Percentiles rank a stretch among this genome's conserved stretches.
Conservation (phyloP, 2,113 vertebrate species). For the Pedionomus torquatus region DNA sequence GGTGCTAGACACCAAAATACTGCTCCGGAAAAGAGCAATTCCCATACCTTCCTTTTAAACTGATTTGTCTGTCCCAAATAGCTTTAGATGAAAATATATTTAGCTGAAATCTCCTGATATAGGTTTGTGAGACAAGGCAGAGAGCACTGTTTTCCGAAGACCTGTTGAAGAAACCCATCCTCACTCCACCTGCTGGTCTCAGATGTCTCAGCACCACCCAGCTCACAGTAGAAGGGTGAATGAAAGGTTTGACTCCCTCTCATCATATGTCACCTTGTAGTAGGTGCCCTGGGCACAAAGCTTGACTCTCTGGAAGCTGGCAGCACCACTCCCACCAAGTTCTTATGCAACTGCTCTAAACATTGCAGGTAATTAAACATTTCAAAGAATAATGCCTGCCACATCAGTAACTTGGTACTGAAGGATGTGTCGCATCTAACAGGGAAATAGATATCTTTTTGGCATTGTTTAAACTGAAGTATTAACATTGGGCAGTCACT, state of each 20-base stretch:
- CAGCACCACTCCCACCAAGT: neutral
- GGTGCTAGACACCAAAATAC: neutral
- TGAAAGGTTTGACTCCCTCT: neutral
- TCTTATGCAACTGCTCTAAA: neutral
- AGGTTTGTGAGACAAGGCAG: neutral
- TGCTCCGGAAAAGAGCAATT: neutral
- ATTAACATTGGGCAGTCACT: neutral
- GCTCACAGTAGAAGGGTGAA: neutral
- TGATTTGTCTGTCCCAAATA: neutral
- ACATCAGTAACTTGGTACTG: neutral
- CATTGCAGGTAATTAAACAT: neutral
- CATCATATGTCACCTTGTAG: neutral
- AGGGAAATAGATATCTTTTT: neutral
- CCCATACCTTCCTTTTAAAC: neutral
- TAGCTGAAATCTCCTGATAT: neutral
- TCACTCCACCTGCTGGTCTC: accelerated
- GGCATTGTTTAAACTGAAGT: neutral
- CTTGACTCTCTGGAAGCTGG: neutral
- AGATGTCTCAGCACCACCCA: neutral
- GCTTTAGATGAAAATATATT: neutral
- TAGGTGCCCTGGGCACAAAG: accelerated
- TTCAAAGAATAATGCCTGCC: neutral
- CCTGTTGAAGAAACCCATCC: neutral
- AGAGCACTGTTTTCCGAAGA: neutral
- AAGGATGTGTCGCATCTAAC: neutral